phyloP scores from a whole-genome alignment of 2,888 invertebrate genomes.

The Xylophagus ater region DNA sequence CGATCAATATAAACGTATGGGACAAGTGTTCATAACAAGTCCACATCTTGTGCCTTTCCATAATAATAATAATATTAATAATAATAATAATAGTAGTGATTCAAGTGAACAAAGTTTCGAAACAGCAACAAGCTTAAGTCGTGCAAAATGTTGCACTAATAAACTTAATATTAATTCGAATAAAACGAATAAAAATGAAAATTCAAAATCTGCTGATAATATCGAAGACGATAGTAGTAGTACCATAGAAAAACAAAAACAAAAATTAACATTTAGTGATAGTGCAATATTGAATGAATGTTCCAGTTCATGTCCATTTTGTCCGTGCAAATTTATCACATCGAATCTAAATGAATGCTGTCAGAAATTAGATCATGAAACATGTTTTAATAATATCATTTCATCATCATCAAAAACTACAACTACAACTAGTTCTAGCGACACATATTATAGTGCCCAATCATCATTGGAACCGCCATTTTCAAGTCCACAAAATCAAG shows the following conservation, averaged over 20 bases:
- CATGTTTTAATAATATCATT: constrained; percentile 20
- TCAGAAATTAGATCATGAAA: constrained; percentile 25
- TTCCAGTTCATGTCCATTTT: constrained; percentile 28
- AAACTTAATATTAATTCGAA: no score
- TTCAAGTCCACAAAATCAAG: constrained; percentile 20
- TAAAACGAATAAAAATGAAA: constrained; percentile 27
- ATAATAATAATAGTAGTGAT: constrained; percentile 30
- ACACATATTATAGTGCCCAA: constrained; percentile 36
- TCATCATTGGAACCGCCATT: constrained; percentile 27
- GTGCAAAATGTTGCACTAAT: constrained; percentile 23
- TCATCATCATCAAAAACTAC: constrained; percentile 15
- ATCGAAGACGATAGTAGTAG: constrained; percentile 40
- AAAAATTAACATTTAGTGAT: constrained; percentile 37
- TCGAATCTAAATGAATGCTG: constrained; percentile 24
- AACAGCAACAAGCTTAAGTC: constrained; percentile 37
- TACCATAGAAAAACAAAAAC: constrained; percentile 23
- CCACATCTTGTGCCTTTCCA: constrained; percentile 30
- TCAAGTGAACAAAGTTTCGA: constrained; percentile 42
- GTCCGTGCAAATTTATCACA: constrained; percentile 27
- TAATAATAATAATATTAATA: constrained; percentile 26
- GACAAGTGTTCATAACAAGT: constrained; percentile 40
- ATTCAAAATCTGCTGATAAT: constrained; percentile 47
- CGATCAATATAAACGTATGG: constrained; percentile 45
- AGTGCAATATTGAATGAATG: constrained; percentile 34
- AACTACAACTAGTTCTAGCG: constrained; percentile 28